Conservation (phyloP, 2,113 vertebrate genomes). For the Xiphophorus hellerii region DNA sequence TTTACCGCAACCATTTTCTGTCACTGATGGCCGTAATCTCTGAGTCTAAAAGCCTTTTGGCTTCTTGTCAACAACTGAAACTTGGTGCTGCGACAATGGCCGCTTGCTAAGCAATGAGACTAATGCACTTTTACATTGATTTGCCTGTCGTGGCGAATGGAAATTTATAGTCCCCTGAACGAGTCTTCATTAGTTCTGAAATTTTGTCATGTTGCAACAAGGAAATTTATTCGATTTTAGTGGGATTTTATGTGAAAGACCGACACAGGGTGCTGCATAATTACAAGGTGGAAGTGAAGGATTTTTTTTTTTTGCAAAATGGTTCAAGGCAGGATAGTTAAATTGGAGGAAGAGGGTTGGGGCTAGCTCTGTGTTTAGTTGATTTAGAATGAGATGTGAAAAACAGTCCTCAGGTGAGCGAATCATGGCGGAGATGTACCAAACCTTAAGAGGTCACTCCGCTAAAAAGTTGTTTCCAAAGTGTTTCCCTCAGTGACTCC, state of each 20-base stretch:
- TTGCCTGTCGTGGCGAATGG: too few species aligned
- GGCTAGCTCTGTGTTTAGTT: too few species aligned
- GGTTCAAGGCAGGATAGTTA: not conserved
- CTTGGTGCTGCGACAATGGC: not conserved
- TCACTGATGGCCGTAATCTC: not conserved
- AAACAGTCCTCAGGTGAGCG: too few species aligned
- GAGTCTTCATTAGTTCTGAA: too few species aligned
- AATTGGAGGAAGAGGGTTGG: not conserved
- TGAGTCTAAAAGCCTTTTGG: not conserved
- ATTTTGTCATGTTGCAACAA: not conserved
- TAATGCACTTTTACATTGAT: not conserved
- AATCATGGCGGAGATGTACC: too few species aligned
- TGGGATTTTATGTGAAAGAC: not conserved
- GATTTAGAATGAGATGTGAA: too few species aligned
- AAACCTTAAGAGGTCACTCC: too few species aligned
- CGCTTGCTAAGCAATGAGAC: not conserved
- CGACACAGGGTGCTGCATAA: too few species aligned
- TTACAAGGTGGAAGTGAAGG: not conserved
- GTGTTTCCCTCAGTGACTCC: too few species aligned
- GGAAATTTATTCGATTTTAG: not conserved
- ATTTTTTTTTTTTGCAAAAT: too few species aligned
- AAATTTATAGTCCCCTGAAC: too few species aligned
- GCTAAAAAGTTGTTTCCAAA: too few species aligned
- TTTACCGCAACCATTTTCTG: not conserved
- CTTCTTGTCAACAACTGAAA: not conserved